Conservation (phyloP, 2,888 invertebrate species). For the Phasia obesa region DNA sequence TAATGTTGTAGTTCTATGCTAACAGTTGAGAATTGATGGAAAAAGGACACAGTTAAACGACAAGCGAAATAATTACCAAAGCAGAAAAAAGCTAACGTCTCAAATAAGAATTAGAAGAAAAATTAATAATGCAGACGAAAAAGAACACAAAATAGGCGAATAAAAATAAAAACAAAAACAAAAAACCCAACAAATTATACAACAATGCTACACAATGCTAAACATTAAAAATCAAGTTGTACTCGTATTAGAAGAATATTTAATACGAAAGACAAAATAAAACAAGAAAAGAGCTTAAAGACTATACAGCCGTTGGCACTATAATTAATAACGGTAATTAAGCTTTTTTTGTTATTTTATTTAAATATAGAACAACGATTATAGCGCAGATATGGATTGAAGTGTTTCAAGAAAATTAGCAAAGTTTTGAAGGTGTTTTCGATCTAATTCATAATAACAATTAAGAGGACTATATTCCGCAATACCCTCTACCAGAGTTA, state of each 20-base stretch:
- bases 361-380: neutral
- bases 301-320: constrained; percentile 52
- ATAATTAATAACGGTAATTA: constrained; percentile 72
- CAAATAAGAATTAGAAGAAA: constrained; percentile 11
- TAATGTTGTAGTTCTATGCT: constrained; percentile 58
- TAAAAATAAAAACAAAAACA: neutral
- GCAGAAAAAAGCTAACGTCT: constrained; percentile 32
- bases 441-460: too few species aligned
- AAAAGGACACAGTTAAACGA: constrained; percentile 50
- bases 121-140: constrained; percentile 19
- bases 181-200: neutral
- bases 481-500: too few species aligned
- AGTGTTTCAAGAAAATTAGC: neutral
- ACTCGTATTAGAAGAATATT: constrained; percentile 52
- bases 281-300: constrained; percentile 21
- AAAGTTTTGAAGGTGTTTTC: too few species aligned
- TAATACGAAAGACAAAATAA: constrained; percentile 13
- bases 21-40: constrained; percentile 36
- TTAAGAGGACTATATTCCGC: too few species aligned
- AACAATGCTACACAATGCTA: constrained; percentile 29
- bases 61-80: constrained; percentile 3
- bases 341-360: constrained; percentile 40
- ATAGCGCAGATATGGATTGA: neutral
- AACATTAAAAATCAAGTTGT: constrained; percentile 63
- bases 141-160: constrained; percentile 17